phyloP scores from a whole-genome alignment of 2,113 vertebrate genomes.

The Cryptotis parvus region DNA sequence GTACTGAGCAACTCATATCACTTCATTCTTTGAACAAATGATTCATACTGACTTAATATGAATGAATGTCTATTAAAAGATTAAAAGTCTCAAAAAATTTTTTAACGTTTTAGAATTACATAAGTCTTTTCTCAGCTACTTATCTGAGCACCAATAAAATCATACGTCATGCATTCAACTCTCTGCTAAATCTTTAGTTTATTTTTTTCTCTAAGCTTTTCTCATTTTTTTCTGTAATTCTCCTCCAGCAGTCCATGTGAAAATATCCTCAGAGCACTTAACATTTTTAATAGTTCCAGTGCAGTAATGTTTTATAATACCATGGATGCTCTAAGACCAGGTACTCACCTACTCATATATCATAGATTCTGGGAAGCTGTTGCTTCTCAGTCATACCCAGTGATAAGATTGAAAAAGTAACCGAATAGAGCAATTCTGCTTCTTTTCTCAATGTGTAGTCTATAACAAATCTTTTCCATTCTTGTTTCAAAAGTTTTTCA shows the following conservation, averaged over 20 bases:
- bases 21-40: not conserved
- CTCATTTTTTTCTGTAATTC: not conserved
- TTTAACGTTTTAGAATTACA: not conserved
- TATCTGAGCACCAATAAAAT: not conserved
- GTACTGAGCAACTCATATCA: not conserved
- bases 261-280: not conserved
- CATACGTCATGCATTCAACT: not conserved
- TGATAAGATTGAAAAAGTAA: not conserved
- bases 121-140: not conserved
- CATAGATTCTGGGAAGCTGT: not conserved
- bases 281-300: not conserved
- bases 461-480: not conserved
- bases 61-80: not conserved
- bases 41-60: not conserved
- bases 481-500: constrained; percentile 45
- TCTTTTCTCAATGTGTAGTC: not conserved
- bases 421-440: not conserved
- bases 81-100: not conserved
- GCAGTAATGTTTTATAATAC: not conserved
- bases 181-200: not conserved
- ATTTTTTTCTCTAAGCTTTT: not conserved
- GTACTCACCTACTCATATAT: not conserved
- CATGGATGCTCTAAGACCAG: not conserved
- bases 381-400: not conserved
- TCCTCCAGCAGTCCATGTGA: not conserved